phyloP scores from a whole-genome alignment of 2,797 vertebrate species.

The Ceryle rudis region DNA sequence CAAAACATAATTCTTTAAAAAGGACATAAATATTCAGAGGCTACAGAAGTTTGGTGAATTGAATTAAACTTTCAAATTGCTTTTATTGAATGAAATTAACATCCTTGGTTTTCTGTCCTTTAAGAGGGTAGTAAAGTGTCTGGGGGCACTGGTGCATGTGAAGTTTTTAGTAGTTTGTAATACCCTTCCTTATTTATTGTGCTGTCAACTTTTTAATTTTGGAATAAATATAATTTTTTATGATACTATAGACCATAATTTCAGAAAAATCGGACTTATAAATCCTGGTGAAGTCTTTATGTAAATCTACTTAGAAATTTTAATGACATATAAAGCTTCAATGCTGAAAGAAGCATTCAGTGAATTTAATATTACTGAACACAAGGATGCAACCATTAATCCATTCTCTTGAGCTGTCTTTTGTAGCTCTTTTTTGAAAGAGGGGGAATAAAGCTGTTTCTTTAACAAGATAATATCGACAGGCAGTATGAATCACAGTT shows the following conservation, averaged over 20 bases:
- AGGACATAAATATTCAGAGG: neutral
- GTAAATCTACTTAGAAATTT: conserved; percentile 47
- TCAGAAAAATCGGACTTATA: neutral
- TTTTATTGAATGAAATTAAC: neutral
- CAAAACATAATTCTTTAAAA: neutral
- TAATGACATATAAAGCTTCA: conserved; percentile 19
- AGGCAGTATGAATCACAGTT: neutral
- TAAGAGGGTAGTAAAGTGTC: neutral
- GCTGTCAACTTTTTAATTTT: conserved; percentile 38
- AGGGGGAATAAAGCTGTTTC: conserved; percentile 11
- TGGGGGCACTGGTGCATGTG: neutral
- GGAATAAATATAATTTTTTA: conserved; percentile 21
- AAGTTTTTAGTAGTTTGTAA: neutral
- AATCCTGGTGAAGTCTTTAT: conserved; percentile 53
- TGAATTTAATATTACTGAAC: conserved; percentile 13
- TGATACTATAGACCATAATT: neutral
- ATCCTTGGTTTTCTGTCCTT: conserved; percentile 1
- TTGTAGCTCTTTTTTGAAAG: neutral
- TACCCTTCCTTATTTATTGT: conserved; percentile 45
- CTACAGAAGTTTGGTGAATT: neutral
- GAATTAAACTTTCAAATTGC: neutral
- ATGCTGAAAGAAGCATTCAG: neutral
- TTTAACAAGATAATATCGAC: neutral
- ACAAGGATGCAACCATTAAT: conserved; percentile 44
- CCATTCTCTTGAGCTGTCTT: conserved; percentile 8